Evolutionary conservation across 2,888 invertebrate species (phyloP).

Genomic region (Trichacis sp.): DNA sequence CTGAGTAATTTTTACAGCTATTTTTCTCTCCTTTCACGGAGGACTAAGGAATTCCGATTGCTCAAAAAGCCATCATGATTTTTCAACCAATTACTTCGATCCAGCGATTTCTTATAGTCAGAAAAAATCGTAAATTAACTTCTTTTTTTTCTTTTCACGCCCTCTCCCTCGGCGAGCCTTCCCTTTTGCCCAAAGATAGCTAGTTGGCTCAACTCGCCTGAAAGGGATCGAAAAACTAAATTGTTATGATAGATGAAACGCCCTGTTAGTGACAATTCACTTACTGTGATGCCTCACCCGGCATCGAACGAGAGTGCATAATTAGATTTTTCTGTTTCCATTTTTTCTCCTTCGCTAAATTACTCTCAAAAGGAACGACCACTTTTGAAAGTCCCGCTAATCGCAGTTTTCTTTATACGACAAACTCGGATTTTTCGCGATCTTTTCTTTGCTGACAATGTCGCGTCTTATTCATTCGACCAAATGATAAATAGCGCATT

Average conservation of each 20-base stretch:
- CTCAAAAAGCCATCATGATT: neutral
- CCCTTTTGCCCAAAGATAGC: neutral
- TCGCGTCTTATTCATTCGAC: neutral
- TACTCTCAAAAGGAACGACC: conserved; percentile 9
- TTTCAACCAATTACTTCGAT: conserved; percentile 2
- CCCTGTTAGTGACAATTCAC: conserved; percentile 10
- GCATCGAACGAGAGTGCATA: conserved; percentile 9
- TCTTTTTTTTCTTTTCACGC: neutral
- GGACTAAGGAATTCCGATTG: neutral
- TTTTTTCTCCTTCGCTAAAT: conserved; percentile 7
- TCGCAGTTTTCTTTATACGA: conserved; percentile 2
- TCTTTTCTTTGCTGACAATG: neutral
- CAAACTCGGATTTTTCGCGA: conserved; percentile 8
- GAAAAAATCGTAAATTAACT: neutral
- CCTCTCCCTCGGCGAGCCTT: neutral
- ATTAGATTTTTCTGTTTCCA: conserved; percentile 10
- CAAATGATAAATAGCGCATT: neutral
- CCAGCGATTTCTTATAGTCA: conserved; percentile 5
- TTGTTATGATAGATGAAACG: conserved; percentile 8
- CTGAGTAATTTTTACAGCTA: no score
- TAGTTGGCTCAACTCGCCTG: conserved; percentile 2
- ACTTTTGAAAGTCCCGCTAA: neutral
- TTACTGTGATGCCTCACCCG: neutral
- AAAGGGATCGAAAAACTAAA: conserved; percentile 11
- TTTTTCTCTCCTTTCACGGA: neutral